Base-by-base conservation (phyloP, 1,140 invertebrate species). In the Bombus pascuorum region DNA sequence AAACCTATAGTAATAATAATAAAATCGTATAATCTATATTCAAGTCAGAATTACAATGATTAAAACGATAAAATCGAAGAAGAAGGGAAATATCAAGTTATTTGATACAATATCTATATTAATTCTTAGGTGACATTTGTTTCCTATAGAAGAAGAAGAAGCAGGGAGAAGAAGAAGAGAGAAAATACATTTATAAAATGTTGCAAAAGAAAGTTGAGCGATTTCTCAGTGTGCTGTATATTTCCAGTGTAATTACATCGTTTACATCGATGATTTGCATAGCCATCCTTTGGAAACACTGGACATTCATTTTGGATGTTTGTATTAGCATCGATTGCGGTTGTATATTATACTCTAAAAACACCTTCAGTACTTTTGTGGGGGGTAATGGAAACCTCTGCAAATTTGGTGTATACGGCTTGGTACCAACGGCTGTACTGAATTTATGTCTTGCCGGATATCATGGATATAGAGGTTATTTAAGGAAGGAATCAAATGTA, bases 381-480 rank as follows among this genome's bases (percentile, higher is more conserved):
- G 97, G 97, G n/a, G 97, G 97, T 0, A 95, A 96, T 62, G 96
- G 96, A 15, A 95, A 95, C 10, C 95, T 96, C 37, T 97, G 97
- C 85, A 93, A 96, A 32, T 97, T 96, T 90, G 95, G 95, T 13
- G 95, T 96, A 28, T 97, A 96, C 87, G 96, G 96, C 1, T 94
- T 96, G 0, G 57, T 97, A 2, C 96, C 97, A 3, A 93, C 96
- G 2, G 92, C 96, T 5, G 42, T 96, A 6, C 95, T 96, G 85
- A 95, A 96, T 6, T 81, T 97, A 1, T 94, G 96, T 8, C 95
- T 97, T 91, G 95, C 95, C 8, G 87, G 96, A 44, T 97, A 96
- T 91, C 97, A 97, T 89, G 96, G 96, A 82, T 96, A 97, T 87
- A 96, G 97, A 91, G 96, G 96, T 71, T 97, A 96, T 90, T 96